Evolutionary conservation across 2,113 vertebrate species (phyloP).

Genomic region (Microcebus ravelobensis): DNA sequence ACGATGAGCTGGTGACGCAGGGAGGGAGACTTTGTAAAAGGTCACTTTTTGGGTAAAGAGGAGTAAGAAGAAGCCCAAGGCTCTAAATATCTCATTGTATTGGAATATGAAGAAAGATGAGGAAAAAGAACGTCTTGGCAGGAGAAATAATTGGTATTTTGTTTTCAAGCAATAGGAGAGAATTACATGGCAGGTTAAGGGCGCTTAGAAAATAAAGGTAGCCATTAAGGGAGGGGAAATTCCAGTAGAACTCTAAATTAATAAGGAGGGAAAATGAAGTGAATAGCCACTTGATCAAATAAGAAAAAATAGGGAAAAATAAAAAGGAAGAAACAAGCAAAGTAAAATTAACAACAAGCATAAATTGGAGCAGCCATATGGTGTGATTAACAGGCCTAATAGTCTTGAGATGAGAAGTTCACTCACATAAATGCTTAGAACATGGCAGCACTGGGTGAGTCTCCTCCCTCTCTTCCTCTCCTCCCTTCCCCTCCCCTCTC

Average conservation of each 20-base stretch:
- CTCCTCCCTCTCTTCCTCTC: neutral
- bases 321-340: neutral
- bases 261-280: neutral
- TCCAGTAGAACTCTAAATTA: neutral
- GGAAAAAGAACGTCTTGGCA: neutral
- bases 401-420: neutral
- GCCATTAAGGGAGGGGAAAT: neutral
- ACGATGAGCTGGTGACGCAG: neutral
- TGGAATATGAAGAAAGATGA: neutral
- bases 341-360: neutral
- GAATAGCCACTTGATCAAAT: neutral
- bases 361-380: neutral
- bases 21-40: neutral
- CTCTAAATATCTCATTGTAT: neutral
- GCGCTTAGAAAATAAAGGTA: neutral
- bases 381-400: neutral
- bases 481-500: fast-evolving
- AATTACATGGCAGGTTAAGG: neutral
- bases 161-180: neutral
- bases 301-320: neutral
- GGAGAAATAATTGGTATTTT: neutral
- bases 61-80: neutral
- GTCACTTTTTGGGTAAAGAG: neutral
- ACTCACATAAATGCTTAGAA: neutral
- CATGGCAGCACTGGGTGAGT: neutral